phyloP scores from a whole-genome alignment of 2,888 invertebrate genomes.

The Cataglyphis rosenhaueri region DNA sequence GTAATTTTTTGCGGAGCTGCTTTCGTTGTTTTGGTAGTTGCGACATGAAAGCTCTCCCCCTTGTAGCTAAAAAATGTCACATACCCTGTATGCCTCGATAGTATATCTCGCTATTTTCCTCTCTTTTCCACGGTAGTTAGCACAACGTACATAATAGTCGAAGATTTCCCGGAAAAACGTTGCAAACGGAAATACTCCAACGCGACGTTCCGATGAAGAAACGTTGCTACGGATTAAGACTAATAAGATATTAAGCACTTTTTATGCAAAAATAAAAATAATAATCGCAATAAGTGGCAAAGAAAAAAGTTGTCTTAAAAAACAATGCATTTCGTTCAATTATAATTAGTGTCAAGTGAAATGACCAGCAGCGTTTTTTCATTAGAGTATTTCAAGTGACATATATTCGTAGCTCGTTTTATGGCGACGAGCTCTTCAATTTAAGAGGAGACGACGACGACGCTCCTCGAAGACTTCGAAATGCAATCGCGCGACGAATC shows the following conservation, averaged over 20 bases:
- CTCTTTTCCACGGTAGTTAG: conserved; percentile 50
- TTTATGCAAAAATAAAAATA: no score
- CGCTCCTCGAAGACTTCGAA: neutral
- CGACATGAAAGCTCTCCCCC: conserved; percentile 48
- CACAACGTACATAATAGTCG: conserved; percentile 32
- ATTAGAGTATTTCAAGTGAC: neutral
- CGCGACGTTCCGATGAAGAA: conserved; percentile 6
- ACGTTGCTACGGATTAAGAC: neutral
- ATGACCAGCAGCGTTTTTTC: conserved; percentile 16
- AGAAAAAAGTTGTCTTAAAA: neutral
- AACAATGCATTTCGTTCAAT: neutral
- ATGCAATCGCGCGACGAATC: conserved; percentile 15
- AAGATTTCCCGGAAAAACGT: conserved; percentile 31
- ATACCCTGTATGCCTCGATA: conserved; percentile 45
- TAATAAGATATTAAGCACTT: neutral
- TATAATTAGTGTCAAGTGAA: neutral
- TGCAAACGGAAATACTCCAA: conserved; percentile 7
- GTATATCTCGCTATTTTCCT: conserved; percentile 43
- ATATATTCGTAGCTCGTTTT: conserved; percentile 12
- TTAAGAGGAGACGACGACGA: conserved; percentile 25
- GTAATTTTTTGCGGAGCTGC: conserved; percentile 52
- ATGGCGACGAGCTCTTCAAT: neutral
- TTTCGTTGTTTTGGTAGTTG: conserved; percentile 56
- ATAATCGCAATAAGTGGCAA: neutral
- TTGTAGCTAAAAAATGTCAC: conserved; percentile 55